A percentile compares a stretch with the other conserved stretches of the same genome.
Conservation (phyloP, 2,888 invertebrate genomes). For the Antheraea assamensis region DNA sequence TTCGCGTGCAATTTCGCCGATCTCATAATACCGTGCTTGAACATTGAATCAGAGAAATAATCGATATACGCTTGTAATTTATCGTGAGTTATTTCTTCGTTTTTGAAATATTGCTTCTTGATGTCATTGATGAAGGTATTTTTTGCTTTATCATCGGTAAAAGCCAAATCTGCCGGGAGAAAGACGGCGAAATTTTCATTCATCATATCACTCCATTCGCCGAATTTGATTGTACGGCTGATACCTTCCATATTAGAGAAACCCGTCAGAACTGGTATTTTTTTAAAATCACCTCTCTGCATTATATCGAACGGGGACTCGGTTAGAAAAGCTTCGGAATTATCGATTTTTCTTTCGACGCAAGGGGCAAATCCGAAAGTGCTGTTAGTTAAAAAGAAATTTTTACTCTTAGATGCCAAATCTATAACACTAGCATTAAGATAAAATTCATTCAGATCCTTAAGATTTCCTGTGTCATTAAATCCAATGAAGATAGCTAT, state of each 20-base stretch:
- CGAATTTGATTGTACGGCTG: conserved; percentile 61
- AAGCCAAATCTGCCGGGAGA: conserved; percentile 63
- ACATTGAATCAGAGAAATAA: conserved; percentile 74
- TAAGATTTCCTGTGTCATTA: conserved; percentile 58
- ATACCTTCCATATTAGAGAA: conserved; percentile 74
- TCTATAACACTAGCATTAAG: conserved; percentile 50
- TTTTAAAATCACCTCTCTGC: conserved; percentile 51
- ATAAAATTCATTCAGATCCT: conserved; percentile 67
- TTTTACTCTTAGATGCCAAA: conserved; percentile 56
- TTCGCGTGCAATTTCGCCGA: conserved; percentile 62
- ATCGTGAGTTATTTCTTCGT: conserved; percentile 50
- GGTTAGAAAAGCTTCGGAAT: conserved; percentile 59
- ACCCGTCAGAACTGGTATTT: conserved; percentile 61
- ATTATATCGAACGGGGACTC: conserved; percentile 65
- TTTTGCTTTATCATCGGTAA: conserved; percentile 48
- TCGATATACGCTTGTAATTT: conserved; percentile 59
- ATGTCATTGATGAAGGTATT: conserved; percentile 47
- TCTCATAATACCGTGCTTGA: conserved; percentile 65
- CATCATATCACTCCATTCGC: conserved; percentile 66
- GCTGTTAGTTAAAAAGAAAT: conserved; percentile 66
- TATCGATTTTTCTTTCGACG: conserved; percentile 56
- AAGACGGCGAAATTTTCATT: conserved; percentile 63
- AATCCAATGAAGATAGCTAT: conserved; percentile 66
- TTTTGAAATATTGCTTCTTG: conserved; percentile 61
- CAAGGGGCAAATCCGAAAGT: conserved; percentile 75